phyloP scores from a whole-genome alignment of 2,797 vertebrate genomes.

The Takifugu ocellatus region DNA sequence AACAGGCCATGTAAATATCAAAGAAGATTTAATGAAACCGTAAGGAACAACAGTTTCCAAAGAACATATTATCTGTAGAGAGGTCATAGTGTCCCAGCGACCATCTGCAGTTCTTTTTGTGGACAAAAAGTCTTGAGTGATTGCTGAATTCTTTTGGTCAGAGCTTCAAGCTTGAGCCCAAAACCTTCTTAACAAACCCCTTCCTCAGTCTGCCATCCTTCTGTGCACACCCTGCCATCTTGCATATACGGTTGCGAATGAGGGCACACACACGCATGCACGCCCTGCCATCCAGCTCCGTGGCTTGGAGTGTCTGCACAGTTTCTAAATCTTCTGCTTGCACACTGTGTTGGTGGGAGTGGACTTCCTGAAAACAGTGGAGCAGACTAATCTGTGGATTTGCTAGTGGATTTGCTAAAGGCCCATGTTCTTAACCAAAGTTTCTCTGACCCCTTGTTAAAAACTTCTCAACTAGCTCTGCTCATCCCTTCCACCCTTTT shows the following conservation, averaged over 20 bases:
- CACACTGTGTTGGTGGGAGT: conserved; percentile 62
- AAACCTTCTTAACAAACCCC: conserved; percentile 58
- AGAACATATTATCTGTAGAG: conserved; percentile 77
- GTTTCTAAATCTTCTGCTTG: conserved; percentile 59
- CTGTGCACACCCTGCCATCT: conserved; percentile 12
- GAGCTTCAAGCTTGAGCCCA: conserved; percentile 54
- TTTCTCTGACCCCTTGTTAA: conserved; percentile 74
- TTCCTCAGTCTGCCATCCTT: conserved; percentile 57
- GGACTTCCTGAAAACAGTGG: conserved; percentile 75
- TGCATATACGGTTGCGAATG: background rate
- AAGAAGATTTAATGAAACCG: conserved; percentile 72
- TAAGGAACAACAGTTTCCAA: conserved; percentile 70
- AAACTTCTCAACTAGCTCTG: conserved; percentile 60
- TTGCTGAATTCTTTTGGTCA: conserved; percentile 75
- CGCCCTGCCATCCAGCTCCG: conserved; percentile 51
- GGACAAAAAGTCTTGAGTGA: conserved; percentile 69
- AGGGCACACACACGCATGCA: conserved; percentile 16
- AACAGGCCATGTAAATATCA: conserved; percentile 69
- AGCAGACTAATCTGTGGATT: conserved; percentile 71
- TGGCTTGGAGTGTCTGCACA: conserved; percentile 59
- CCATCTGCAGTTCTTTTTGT: conserved; percentile 62
- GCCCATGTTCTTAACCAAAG: conserved; percentile 60
- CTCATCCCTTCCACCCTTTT: conserved; percentile 41
- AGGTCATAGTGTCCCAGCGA: conserved; percentile 65
- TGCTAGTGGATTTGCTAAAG: conserved; percentile 71